These are phyloP conservation scores for Epinephelus awoara DNA, from an alignment of 2,797 vertebrate genomes.

Conservation along the genomic window DNA sequence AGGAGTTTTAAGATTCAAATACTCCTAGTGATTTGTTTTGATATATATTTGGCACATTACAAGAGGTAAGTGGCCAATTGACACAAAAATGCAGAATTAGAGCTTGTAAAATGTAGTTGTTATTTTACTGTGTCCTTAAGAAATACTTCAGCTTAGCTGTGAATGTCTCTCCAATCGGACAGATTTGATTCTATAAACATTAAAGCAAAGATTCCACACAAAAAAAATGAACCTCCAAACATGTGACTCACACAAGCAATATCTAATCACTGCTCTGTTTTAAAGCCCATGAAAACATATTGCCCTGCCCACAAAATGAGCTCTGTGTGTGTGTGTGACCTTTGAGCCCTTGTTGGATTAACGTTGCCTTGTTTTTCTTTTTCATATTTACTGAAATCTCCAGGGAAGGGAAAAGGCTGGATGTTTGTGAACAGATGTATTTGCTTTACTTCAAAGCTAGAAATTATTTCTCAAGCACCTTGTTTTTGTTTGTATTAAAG, in stretches of 20 bases:
- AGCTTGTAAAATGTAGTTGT: not conserved
- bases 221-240: constrained; percentile 29
- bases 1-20: not conserved
- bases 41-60: not conserved
- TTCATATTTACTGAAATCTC: constrained; percentile 54
- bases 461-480: constrained; percentile 30
- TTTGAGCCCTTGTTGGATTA: constrained; percentile 68
- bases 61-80: not conserved
- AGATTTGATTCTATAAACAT: not conserved
- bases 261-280: constrained; percentile 63
- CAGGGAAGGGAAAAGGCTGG: constrained; percentile 21
- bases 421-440: constrained; percentile 36
- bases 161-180: not conserved
- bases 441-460: constrained; percentile 25
- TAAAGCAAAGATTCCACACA: constrained; percentile 13
- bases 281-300: constrained; percentile 62
- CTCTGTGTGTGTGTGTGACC: constrained; percentile 61
- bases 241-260: constrained; percentile 51
- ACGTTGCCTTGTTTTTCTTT: constrained; percentile 40
- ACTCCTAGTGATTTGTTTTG: too few species aligned
- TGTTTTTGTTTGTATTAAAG: constrained; percentile 37
- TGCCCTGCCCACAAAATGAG: constrained; percentile 53
- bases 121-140: not conserved
- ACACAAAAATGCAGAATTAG: not conserved
- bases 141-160: not conserved